Evolutionary conservation across 1,140 invertebrate genomes (phyloP).

Genomic region (Drosophila mayri): DNA sequence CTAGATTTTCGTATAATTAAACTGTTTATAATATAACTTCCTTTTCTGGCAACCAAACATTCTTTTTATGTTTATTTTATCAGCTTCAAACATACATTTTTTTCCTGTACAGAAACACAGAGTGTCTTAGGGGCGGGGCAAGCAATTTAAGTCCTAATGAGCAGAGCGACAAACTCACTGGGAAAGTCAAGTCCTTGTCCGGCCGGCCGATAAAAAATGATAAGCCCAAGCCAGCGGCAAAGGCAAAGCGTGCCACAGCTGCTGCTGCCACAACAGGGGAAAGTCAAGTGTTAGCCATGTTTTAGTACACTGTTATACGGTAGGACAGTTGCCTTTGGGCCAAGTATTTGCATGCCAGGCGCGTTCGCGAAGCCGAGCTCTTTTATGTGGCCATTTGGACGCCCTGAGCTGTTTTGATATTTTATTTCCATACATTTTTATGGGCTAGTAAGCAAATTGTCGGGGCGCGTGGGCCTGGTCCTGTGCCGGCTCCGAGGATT

Average conservation of each 20-base stretch:
- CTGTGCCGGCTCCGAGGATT: conserved; percentile 1
- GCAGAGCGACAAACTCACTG: conserved; percentile 48
- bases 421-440: conserved; percentile 47
- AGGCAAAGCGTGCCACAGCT: conserved; percentile 29
- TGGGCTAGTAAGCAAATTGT: conserved; percentile 55
- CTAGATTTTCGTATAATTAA: background rate
- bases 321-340: conserved; percentile 37
- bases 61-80: background rate
- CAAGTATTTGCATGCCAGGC: conserved; percentile 42
- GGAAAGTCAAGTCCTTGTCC: conserved; percentile 64
- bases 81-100: background rate
- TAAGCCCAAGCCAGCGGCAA: conserved; percentile 50
- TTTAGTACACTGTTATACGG: conserved; percentile 70
- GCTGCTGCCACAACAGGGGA: conserved; percentile 1
- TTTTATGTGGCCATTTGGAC: conserved; percentile 55
- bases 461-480: conserved; percentile 10
- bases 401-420: conserved; percentile 38
- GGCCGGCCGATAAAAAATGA: conserved; percentile 57
- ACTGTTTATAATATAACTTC: background rate
- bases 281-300: background rate
- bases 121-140: conserved; percentile 10
- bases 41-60: background rate
- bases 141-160: conserved; percentile 71
- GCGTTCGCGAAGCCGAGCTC: conserved; percentile 30
- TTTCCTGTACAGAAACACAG: conserved; percentile 1